Base-by-base conservation (phyloP, 2,888 invertebrate species). In the Drosophila buzzatii region DNA sequence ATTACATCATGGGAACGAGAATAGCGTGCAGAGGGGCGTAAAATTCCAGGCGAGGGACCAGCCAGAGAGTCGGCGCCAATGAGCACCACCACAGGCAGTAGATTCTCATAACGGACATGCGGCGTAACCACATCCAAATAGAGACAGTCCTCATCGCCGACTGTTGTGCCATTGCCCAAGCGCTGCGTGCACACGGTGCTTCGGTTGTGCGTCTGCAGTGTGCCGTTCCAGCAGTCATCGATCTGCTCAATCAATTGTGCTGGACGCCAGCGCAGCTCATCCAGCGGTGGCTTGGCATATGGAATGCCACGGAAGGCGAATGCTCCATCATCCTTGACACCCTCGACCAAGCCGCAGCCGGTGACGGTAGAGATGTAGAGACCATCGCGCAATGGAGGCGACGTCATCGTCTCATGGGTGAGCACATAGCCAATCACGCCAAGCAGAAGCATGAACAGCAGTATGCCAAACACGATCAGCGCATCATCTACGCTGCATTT, bases 41-140 rank as follows among this genome's bases (percentile, higher is more conserved):
- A 93, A 70, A 94, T 94, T 6, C 96, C 96, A 0, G 97, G 96
- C 9, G 96, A 95, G 0, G 96, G 96, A 0, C 97, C 97, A 27
- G 95, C 95, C n/a, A 97, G 93, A 0, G 96, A 95, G 67, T 97
- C 96, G 0, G 97, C 96, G 1, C 97, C 97, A 65, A 98, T 95
- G 72, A 97, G 94, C 0, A 98, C 96, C 52, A 98, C 96, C 0
- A 98, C 97, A 0, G 97, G 97, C 66, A 97, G 91, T 0, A 97
- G 97, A 20, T 95, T 95, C 80, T 96, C 95, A 89, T 97, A 97
- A 53, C 96, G 94, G 4, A 97, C 96, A 76, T 96, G 95, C 0
- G 98, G 97, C 1, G 97, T 97, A 39, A 96, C 95, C 2, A 98
- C 95, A 87, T 98, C 97, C 10, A 98, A 92, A 20, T 96, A 96